Conservation (phyloP, 2,797 vertebrate genomes). For the Spinibarbus caldwelli region DNA sequence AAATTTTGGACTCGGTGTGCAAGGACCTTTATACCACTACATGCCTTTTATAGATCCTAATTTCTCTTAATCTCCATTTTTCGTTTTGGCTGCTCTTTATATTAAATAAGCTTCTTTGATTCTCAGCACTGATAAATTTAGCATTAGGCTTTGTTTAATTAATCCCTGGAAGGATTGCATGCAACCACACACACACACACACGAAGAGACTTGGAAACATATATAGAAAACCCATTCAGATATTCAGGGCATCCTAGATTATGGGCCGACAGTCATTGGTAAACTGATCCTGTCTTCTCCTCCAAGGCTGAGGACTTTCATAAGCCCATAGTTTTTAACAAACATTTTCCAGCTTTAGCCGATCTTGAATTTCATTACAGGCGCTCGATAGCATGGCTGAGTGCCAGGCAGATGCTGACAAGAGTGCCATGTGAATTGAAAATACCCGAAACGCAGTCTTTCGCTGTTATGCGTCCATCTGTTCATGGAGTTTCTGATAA, state of each 20-base stretch:
- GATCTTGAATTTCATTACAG: conserved; percentile 72
- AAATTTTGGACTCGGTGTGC: no score
- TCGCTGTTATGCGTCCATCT: conserved; percentile 42
- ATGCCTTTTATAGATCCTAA: conserved; percentile 35
- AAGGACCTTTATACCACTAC: neutral
- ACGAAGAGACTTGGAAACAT: conserved; percentile 7
- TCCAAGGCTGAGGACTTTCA: conserved; percentile 59
- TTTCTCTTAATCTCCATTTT: conserved; percentile 28
- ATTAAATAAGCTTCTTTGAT: conserved; percentile 25
- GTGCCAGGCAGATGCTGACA: conserved; percentile 58
- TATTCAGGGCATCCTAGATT: conserved; percentile 34
- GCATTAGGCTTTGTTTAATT: conserved; percentile 36
- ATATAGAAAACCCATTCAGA: conserved; percentile 30
- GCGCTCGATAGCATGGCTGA: conserved; percentile 62
- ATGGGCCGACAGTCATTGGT: conserved; percentile 36
- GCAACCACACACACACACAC: conserved; percentile 1
- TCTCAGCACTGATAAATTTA: conserved; percentile 28
- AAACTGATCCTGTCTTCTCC: conserved; percentile 68
- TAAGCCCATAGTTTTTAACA: conserved; percentile 61
- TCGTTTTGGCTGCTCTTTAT: conserved; percentile 7
- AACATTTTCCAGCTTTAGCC: conserved; percentile 67
- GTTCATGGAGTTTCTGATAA: conserved; percentile 40
- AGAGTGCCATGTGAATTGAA: conserved; percentile 26
- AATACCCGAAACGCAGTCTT: conserved; percentile 45
- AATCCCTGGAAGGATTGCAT: conserved; percentile 16